Conservation (phyloP, 2,888 invertebrate species). For the Ennomos quercinarius region DNA sequence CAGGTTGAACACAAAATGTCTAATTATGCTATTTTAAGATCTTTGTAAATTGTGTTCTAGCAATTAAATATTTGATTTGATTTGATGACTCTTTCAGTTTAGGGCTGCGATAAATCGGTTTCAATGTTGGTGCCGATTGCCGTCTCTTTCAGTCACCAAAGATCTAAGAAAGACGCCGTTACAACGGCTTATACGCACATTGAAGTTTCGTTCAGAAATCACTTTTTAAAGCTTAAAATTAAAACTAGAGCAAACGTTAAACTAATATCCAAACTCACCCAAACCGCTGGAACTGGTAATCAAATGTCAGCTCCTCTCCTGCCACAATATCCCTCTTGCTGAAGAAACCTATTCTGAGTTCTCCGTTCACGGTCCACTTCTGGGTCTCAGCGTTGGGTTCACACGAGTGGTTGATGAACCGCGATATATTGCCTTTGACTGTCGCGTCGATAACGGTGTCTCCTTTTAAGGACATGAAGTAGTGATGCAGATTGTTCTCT, state of each 20-base stretch:
- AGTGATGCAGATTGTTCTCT: constrained; percentile 96
- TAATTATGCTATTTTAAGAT: too few species aligned
- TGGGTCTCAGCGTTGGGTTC: constrained; percentile 99
- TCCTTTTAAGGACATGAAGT: constrained; percentile 98
- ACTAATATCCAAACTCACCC: constrained; percentile 86
- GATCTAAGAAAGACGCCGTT: too few species aligned
- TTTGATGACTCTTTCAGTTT: too few species aligned
- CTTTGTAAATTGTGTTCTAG: too few species aligned
- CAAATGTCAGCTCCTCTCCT: constrained; percentile 99
- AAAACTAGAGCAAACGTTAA: background rate
- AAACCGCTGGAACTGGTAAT: constrained; percentile 98
- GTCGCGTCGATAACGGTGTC: constrained; percentile 97
- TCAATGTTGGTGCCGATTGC: too few species aligned
- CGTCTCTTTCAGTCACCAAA: too few species aligned
- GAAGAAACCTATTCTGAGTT: constrained; percentile 98
- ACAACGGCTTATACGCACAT: too few species aligned
- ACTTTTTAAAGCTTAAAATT: background rate
- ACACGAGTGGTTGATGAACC: constrained; percentile 99
- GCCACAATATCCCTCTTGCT: constrained; percentile 92
- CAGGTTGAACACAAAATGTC: too few species aligned
- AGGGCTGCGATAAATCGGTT: too few species aligned
- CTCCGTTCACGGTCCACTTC: constrained; percentile 98
- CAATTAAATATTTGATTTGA: too few species aligned
- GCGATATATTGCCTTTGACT: constrained; percentile 96
- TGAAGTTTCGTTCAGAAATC: too few species aligned